These are phyloP conservation scores for Chymomyza costata DNA, from an alignment of 1,140 invertebrate genomes.

Conservation along the genomic window DNA sequence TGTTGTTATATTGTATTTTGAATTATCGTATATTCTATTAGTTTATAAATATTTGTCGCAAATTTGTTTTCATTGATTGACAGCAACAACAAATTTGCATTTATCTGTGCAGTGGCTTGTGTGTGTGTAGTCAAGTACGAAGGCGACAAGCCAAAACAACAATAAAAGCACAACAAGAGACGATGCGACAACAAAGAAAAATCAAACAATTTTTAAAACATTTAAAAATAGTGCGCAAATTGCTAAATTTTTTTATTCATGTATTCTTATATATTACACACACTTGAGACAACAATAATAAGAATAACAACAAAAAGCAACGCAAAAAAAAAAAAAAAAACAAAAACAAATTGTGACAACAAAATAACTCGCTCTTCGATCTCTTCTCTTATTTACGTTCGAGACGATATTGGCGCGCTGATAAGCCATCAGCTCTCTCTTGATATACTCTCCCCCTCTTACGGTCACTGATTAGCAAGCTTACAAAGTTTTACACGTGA, in stretches of 20 bases:
- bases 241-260: conserved; percentile 59
- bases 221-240: conserved; percentile 73
- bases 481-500: conserved; percentile 36
- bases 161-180: conserved; percentile 31
- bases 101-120: too few relatives aligned
- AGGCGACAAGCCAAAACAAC: conserved; percentile 33
- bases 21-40: background rate
- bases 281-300: too few relatives aligned
- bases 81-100: conserved; percentile 43
- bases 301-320: conserved; percentile 22
- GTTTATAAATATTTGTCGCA: background rate
- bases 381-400: background rate
- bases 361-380: conserved; percentile 1
- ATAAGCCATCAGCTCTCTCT: conserved; percentile 16
- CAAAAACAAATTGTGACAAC: conserved; percentile 46
- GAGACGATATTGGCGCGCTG: background rate
- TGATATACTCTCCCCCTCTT: conserved; percentile 4
- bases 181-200: conserved; percentile 17
- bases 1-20: conserved; percentile 26
- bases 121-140: conserved; percentile 1
- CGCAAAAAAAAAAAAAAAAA: conserved; percentile 26
- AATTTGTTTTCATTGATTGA: conserved; percentile 39
- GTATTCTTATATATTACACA: background rate
- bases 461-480: conserved; percentile 13
- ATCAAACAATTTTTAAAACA: conserved; percentile 63